Base-by-base conservation (phyloP, 2,888 invertebrate species). In the Bursaphelenchus okinawaensis region DNA sequence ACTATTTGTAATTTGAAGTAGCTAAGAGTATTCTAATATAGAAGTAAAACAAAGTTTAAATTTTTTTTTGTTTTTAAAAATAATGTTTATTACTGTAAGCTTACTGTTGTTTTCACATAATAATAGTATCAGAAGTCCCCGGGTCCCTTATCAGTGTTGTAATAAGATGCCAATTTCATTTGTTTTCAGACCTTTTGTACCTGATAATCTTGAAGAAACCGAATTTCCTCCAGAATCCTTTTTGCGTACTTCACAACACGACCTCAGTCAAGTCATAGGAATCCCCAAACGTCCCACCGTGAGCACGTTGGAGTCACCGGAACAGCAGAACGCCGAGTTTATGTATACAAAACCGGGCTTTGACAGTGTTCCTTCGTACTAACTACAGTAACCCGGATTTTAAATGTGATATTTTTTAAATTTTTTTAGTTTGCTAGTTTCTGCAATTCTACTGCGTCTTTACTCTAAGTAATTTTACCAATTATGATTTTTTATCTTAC, bases 341-440 rank as follows among this genome's bases (percentile, higher is more conserved):
- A 78, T 81, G 77, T 80, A 73, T 71, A 72, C 73, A 29, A 66
- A 80, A 52, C 81, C 81, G 40, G 78, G 77, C 59, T 76, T 80
- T 68, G 81, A 81, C 65, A 81, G 82, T 61, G 80, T 82, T n/a
- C 80, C 81, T 57, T 73, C 79, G 22, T 81, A 81, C 60, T 75
- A 67, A 57, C 3, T 4, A n/a, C n/a, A n/a, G n/a, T n/a, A n/a
- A n/a, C n/a, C n/a, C n/a, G n/a, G n/a, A n/a, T n/a, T n/a, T n/a
- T n/a, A n/a, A n/a, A n/a, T n/a, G n/a, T n/a, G n/a, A n/a, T n/a
- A n/a, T n/a, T n/a, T n/a, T n/a, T n/a, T n/a, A n/a, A n/a, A n/a
- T n/a, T n/a, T n/a, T n/a, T n/a, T n/a, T n/a, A n/a, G n/a, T n/a
- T n/a, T n/a, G n/a, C n/a, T n/a, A n/a, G n/a, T n/a, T n/a, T n/a